Evolutionary conservation across 2,888 invertebrate species (phyloP), one percentile per base, ranked within the genome.

Genomic region (Bellardia bayeri): DNA sequence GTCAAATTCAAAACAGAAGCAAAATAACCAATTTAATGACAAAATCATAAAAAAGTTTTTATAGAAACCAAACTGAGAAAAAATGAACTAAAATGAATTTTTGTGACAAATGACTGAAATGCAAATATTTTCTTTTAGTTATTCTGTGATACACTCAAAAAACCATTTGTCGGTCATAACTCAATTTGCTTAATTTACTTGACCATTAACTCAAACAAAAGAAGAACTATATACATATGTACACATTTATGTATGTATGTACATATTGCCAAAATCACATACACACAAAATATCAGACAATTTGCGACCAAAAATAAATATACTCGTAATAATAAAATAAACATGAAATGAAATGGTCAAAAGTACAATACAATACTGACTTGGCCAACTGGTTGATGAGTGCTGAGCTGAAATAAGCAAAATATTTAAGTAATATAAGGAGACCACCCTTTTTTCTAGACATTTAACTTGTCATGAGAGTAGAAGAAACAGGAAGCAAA

Each of bases 161-260:
- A 78, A 74, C 13, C 69, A 79, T 91, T 91, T 90, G 91, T 90
- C 90, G 89, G 89, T 90, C 89, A 90, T 91, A 91, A 91, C 89
- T 91, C 90, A 90, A 90, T 90, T 90, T 89, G 88, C 89, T 88
- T 89, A 90, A 89, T 89, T 89, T 88, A 78, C 63, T 83, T 88
- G 79, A 61, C 68, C 82, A 86, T 79, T 49, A 80, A 66, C 13
- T 2, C 23, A 23, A 75, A 49, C 49, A 68, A 23, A 56, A 4
- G 33, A 40, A 42, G 2, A 45, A 56, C 42, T 37, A 37, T 37
- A 33, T 33, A 33, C 33, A 42, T n/a, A 79, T 79, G 40, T 23
- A 23, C 23, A 23, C 1, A 23, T 23, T 0, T 23, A 23, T 23
- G 23, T 23, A 23, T 23, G 23, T 37, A 37, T 37, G 5, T 33